A percentile compares a stretch with the other conserved stretches of the same genome.
Conservation (phyloP, 2,888 invertebrate species). For the Ormyrus rosae region DNA sequence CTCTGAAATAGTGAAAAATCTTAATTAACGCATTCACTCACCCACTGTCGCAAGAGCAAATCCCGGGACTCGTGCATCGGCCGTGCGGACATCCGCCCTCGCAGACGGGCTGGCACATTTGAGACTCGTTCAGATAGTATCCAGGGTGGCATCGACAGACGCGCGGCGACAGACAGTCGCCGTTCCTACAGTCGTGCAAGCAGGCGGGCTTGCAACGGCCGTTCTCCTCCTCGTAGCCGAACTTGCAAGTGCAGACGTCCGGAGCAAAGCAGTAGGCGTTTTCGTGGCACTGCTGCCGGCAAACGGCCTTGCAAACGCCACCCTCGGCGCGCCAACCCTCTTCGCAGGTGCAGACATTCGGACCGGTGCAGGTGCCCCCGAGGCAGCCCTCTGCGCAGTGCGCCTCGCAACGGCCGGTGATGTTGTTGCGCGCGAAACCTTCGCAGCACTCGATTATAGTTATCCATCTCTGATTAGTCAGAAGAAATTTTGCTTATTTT, state of each 20-base stretch:
- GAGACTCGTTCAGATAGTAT: slow-evolving; percentile 64
- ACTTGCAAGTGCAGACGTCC: slow-evolving; percentile 80
- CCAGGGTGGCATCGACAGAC: slow-evolving; percentile 69
- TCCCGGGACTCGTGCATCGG: slow-evolving; percentile 68
- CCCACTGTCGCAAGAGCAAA: slow-evolving; percentile 70
- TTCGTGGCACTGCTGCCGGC: slow-evolving; percentile 77
- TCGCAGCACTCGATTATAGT: slow-evolving; percentile 81
- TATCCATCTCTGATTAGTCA: slow-evolving; percentile 61
- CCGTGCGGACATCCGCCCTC: slow-evolving; percentile 72
- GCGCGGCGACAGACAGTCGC: slow-evolving; percentile 70
- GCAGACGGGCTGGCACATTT: slow-evolving; percentile 69
- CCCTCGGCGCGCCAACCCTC: slow-evolving; percentile 79
- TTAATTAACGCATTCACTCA: slow-evolving; percentile 53
- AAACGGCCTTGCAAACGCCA: slow-evolving; percentile 82
- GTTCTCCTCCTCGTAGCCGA: slow-evolving; percentile 76
- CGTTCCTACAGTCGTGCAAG: slow-evolving; percentile 71
- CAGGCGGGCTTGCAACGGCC: slow-evolving; percentile 76
- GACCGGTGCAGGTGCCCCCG: slow-evolving; percentile 83
- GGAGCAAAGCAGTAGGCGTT: slow-evolving; percentile 78
- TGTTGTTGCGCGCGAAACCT: slow-evolving; percentile 81
- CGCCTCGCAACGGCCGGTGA: slow-evolving; percentile 77
- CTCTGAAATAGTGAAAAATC: background rate
- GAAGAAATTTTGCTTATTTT: too few relatives aligned
- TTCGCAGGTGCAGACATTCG: slow-evolving; percentile 81
- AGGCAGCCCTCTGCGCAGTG: slow-evolving; percentile 82